Evolutionary conservation across 2,113 vertebrate species (phyloP), one percentile per base, ranked within the genome.

Genomic region (Thunnus maccoyii): DNA sequence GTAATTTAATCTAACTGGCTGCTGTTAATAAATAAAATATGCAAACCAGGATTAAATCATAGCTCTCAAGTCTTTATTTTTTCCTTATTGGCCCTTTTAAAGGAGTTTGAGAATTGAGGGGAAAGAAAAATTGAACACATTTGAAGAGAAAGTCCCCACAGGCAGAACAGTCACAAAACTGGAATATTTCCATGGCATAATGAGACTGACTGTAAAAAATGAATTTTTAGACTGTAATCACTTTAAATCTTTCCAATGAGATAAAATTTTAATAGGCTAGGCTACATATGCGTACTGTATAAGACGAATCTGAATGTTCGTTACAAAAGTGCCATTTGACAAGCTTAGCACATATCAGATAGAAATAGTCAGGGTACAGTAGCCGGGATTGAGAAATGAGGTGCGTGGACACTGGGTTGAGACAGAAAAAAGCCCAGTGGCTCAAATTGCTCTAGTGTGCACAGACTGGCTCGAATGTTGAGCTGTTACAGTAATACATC

Each of bases 21-120:
- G 69, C 52, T 76, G 65, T 72, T 79, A 73, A 85, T 87, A 81
- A 88, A 86, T 89, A 80, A 86, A 86, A 88, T 69, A 86, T 84
- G 78, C 77, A 75, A 78, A 84, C 76, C 25, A 16, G 75, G 58
- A 75, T 65, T 83, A 78, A 80, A 81, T 60, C 46, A 57, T 9
- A 52, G 66, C 57, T 72, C 56, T 12, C 20, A 20, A 55, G 60
- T 84, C 76, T 67, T 81, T 78, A 13, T 78, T 57, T 80, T 72
- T 46, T 62, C 18, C 64, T 86, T 77, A 83, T 83, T 74, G 67
- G 60, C 25, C 48, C 69, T 60, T 72, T 85, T 73, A 72, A 73
- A 84, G 27, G 65, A 79, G 48, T 87, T 84, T 83, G 6, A 41
- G 36, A 41, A 41, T 41, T 41, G 36, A 41, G 9, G 36, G 36